phyloP scores from a whole-genome alignment of 2,888 invertebrate genomes.

The Acanthosepion lycidas region DNA sequence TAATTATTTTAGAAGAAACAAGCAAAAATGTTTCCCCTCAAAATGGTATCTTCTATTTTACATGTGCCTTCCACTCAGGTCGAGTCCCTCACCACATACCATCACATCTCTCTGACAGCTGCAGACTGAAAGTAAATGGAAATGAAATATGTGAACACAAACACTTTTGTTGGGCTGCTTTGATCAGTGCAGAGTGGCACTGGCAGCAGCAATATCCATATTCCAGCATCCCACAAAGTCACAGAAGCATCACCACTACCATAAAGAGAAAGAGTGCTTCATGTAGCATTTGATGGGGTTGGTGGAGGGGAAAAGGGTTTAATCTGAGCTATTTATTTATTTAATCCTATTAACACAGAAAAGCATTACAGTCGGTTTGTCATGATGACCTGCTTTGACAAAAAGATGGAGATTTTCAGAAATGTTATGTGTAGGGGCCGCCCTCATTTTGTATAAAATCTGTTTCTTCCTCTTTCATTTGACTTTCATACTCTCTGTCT shows the following conservation, averaged over 20 bases:
- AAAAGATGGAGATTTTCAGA: constrained; percentile 6
- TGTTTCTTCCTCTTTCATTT: not conserved
- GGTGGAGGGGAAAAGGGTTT: not conserved
- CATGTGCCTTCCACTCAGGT: not conserved
- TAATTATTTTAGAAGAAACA: not conserved
- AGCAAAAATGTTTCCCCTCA: not conserved
- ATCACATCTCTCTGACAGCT: not conserved
- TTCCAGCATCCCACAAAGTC: not conserved
- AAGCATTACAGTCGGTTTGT: not conserved
- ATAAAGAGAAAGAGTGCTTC: not conserved
- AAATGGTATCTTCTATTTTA: not conserved
- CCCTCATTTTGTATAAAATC: not conserved
- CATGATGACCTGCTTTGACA: not conserved
- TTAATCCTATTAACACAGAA: constrained; percentile 8
- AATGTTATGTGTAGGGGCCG: not conserved
- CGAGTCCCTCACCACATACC: not conserved
- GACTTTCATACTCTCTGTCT: not conserved
- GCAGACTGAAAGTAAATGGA: not conserved
- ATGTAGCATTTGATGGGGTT: not conserved
- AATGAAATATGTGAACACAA: constrained; percentile 5
- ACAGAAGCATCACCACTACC: not conserved
- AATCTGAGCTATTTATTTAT: not conserved
- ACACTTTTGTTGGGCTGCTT: not conserved
- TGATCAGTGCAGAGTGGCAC: not conserved
- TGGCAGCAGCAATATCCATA: not conserved